Percentiles rank a stretch among this genome's conserved stretches.
phyloP scores from a whole-genome alignment of 92 coral and sea anemone genomes.

The Epizoanthus fatuus region DNA sequence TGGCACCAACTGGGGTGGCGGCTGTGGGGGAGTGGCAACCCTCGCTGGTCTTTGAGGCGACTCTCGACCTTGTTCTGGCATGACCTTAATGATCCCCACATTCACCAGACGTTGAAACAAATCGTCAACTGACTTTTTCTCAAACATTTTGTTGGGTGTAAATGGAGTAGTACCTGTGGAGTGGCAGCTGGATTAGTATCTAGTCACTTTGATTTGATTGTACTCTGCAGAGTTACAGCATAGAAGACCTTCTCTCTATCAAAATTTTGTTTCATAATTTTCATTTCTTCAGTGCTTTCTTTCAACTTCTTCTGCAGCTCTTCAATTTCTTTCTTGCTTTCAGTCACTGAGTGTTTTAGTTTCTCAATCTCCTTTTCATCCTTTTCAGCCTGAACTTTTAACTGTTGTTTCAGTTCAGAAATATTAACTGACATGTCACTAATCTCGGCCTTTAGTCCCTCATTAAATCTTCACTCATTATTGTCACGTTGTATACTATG shows the following conservation, averaged over 20 bases:
- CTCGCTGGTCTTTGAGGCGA: conserved; percentile 76
- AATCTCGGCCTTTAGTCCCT: neutral
- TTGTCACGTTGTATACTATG: too few relatives aligned
- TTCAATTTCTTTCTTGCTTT: conserved; percentile 3
- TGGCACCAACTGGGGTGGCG: conserved; percentile 36
- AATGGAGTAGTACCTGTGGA: conserved; percentile 43
- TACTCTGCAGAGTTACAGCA: too few relatives aligned
- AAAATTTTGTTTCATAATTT: neutral
- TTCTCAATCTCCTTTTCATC: conserved; percentile 7
- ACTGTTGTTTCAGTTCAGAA: neutral
- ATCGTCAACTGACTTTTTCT: conserved; percentile 93
- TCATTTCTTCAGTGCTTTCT: conserved; percentile 22
- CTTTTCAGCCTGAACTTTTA: conserved; percentile 18
- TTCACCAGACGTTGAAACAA: conserved; percentile 84
- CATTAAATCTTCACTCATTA: neutral
- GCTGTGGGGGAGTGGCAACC: conserved; percentile 64
- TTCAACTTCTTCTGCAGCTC: conserved; percentile 14
- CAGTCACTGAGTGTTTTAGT: conserved; percentile 1
- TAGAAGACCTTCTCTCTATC: too few relatives aligned
- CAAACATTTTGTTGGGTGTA: conserved; percentile 93
- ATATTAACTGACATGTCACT: conserved; percentile 12
- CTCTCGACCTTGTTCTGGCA: conserved; percentile 73
- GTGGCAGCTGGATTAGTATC: too few relatives aligned
- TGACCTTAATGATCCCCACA: conserved; percentile 89
- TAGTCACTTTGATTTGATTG: neutral